A percentile compares a stretch with the other conserved stretches of the same genome.
phyloP scores from a whole-genome alignment of 2,113 vertebrate species.

The Myotis lucifugus region DNA sequence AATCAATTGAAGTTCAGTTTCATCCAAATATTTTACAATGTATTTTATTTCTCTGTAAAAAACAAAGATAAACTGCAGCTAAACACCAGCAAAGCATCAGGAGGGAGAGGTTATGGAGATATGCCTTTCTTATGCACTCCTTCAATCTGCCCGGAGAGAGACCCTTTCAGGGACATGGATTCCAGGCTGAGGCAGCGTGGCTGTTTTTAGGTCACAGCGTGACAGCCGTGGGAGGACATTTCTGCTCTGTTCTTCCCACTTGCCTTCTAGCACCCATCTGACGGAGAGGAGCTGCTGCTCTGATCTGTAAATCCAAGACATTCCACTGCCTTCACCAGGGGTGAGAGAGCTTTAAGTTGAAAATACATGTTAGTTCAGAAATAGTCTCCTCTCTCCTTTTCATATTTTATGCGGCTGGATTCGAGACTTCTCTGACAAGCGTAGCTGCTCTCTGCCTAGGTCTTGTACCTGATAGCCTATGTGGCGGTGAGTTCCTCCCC shows the following conservation, averaged over 20 bases:
- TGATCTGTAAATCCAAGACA: background rate
- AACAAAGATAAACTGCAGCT: background rate
- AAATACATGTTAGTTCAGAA: background rate
- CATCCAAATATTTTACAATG: background rate
- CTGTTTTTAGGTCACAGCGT: background rate
- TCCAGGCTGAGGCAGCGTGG: background rate
- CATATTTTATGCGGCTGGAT: background rate
- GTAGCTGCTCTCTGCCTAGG: background rate
- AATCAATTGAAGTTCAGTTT: background rate
- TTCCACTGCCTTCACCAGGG: background rate
- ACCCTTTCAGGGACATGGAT: background rate
- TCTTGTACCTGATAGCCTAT: background rate
- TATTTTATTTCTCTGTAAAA: background rate
- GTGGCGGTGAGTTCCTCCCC: background rate
- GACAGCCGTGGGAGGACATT: background rate
- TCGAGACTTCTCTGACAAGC: background rate
- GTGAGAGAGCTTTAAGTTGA: background rate
- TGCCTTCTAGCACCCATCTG: background rate
- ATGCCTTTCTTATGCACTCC: background rate
- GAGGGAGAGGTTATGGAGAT: background rate
- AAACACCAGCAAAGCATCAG: background rate
- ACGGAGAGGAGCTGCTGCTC: background rate
- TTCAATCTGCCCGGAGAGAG: background rate
- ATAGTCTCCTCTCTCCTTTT: background rate
- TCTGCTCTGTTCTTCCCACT: background rate